phyloP scores from a whole-genome alignment of 2,888 invertebrate species.

The Malacosoma neustria region DNA sequence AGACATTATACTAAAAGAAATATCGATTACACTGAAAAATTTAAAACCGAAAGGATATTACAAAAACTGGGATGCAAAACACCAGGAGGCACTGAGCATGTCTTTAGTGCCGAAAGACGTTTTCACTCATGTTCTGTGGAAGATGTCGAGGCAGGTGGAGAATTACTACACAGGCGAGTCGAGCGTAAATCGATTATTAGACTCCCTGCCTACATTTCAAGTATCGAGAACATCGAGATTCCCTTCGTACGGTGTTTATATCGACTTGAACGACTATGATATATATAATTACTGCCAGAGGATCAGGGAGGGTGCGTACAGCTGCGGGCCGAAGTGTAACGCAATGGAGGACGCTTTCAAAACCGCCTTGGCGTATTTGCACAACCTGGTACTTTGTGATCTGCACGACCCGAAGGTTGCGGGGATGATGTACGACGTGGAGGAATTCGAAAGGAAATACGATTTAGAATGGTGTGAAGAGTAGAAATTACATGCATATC shows the following conservation, averaged over 20 bases:
- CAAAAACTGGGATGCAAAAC: background rate
- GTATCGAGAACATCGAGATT: background rate
- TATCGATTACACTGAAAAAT: background rate
- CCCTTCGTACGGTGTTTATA: background rate
- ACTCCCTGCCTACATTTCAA: background rate
- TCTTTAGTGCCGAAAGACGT: slow-evolving; percentile 1
- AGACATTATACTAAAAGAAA: background rate
- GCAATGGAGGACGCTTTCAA: background rate
- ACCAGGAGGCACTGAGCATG: background rate
- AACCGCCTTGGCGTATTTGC: background rate
- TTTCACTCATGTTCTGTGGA: slow-evolving; percentile 1
- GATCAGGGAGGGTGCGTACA: background rate
- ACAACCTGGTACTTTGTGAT: slow-evolving; percentile 1
- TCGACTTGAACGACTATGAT: slow-evolving; percentile 1
- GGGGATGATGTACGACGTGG: slow-evolving; percentile 1
- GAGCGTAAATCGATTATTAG: background rate
- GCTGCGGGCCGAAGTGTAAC: background rate
- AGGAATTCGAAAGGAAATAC: background rate
- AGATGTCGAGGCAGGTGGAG: background rate
- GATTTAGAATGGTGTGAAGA: background rate
- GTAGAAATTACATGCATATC: no score
- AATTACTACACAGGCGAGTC: background rate
- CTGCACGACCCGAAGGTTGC: background rate
- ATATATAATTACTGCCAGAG: background rate
- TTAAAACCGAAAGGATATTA: background rate